Evolutionary conservation across 2,113 vertebrate genomes (phyloP).

Genomic region (Tyrannus savana): DNA sequence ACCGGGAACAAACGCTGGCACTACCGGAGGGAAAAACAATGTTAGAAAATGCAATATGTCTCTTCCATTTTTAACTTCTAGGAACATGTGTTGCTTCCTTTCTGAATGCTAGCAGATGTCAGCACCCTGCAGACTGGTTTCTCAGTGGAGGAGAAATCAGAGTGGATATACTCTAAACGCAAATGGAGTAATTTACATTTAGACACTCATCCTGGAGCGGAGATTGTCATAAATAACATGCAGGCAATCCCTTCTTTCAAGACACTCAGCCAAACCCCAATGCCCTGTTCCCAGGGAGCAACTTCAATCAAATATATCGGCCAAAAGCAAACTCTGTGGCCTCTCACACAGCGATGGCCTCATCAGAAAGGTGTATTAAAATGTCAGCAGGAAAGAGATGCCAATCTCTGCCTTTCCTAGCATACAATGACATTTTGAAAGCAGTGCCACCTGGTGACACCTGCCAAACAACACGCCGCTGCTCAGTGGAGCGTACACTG

Average conservation of each 20-base stretch:
- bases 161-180: constrained; percentile 45
- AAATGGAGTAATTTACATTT: constrained; percentile 67
- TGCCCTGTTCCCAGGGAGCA: constrained; percentile 33
- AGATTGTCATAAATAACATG: constrained; percentile 39
- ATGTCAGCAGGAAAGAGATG: constrained; percentile 61
- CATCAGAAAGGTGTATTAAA: constrained; percentile 65
- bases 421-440: constrained; percentile 55
- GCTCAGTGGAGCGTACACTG: background rate
- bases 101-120: constrained; percentile 60
- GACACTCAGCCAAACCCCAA: background rate
- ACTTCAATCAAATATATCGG: constrained; percentile 39
- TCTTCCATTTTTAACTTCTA: constrained; percentile 60
- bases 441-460: constrained; percentile 67
- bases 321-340: constrained; percentile 16
- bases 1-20: background rate
- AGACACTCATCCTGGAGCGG: constrained; percentile 37
- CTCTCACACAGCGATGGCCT: constrained; percentile 33
- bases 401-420: constrained; percentile 44
- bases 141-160: constrained; percentile 39
- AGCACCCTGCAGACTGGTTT: constrained; percentile 46
- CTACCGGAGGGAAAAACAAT: constrained; percentile 19
- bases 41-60: constrained; percentile 43
- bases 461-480: constrained; percentile 40
- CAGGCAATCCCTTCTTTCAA: constrained; percentile 26
- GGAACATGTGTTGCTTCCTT: constrained; percentile 50